Evolutionary conservation across 2,113 vertebrate genomes (phyloP), one percentile per base, ranked within the genome.

Genomic region (Sarotherodon lohbergeri): DNA sequence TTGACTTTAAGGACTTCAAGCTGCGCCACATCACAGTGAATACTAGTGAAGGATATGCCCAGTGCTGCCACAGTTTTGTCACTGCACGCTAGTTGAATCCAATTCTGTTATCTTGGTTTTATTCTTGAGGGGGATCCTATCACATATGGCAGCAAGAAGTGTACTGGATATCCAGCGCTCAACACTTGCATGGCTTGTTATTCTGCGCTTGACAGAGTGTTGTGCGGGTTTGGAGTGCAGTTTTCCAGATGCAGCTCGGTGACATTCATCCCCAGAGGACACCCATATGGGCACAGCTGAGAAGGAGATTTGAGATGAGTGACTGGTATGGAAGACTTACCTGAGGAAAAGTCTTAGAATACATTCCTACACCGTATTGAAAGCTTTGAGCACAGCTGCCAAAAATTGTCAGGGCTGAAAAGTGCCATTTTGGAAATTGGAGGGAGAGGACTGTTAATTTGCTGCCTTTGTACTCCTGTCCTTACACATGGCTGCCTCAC

Each of bases 271-370:
- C 81, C 90, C 56, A 84, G 86, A 90, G 80, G 87, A 90, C 80
- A 41, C 24, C 32, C 90, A 84, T 83, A 86, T 73, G 89, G 79
- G 54, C 80, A 43, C 88, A 91, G 89, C 92, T 93, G 91, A 48
- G 16, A 24, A 9, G 76, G 73, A 89, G 86, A 86, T 92, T 90
- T 91, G 92, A 93, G 88, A 92, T 86, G 86, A 88, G 84, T 71
- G 80, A 87, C 57, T 41, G 17, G 22, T 59, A 41, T 87, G 56
- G 84, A 82, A 81, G 84, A 83, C 93, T 88, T 84, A 94, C 85
- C 92, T 93, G 91, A 89, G 86, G 84, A 88, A 78, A 80, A 41
- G 54, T 76, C 12, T 3, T n/a, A 78, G 76, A 85, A 81, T 27
- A 46, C 79, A 82, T 84, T 71, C 59, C 48, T 48, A 17, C 32